These are phyloP conservation scores for Aromia moschata DNA, from an alignment of 2,888 invertebrate species.

Conservation along the genomic window DNA sequence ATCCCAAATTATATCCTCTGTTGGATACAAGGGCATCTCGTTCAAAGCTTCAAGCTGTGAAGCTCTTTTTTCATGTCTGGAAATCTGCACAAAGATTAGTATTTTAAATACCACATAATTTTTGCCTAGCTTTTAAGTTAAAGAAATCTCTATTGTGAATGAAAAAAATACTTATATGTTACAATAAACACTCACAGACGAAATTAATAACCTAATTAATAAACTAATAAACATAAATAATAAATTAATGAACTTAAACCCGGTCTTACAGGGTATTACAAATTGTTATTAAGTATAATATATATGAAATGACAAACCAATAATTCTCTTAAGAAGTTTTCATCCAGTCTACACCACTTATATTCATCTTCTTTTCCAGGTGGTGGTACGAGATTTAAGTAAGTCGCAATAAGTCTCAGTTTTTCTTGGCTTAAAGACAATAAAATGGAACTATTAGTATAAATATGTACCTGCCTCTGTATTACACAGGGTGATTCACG, in stretches of 20 bases:
- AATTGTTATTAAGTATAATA: too few relatives aligned
- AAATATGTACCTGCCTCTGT: too few relatives aligned
- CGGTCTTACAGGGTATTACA: too few relatives aligned
- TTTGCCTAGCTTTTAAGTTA: background rate
- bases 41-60: conserved; percentile 96
- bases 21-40: conserved; percentile 98
- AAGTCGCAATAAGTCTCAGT: conserved; percentile 85
- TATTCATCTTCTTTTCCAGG: conserved; percentile 73
- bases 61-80: conserved; percentile 85
- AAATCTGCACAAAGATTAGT: conserved; percentile 67
- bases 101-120: too few relatives aligned
- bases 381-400: conserved; percentile 85
- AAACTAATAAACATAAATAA: too few relatives aligned
- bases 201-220: too few relatives aligned
- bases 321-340: conserved; percentile 84
- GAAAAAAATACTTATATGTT: conserved; percentile 23
- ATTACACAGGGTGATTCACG: too few relatives aligned
- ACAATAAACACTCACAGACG: too few relatives aligned
- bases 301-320: too few relatives aligned
- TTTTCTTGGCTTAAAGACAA: conserved; percentile 74
- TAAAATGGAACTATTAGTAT: too few relatives aligned
- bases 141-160: background rate
- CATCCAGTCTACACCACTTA: conserved; percentile 82
- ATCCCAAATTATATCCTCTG: conserved; percentile 98
- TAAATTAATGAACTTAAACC: too few relatives aligned